Conservation (phyloP, 37 sponge, comb jelly and placozoan genomes). For the Tethya wilhelma region DNA sequence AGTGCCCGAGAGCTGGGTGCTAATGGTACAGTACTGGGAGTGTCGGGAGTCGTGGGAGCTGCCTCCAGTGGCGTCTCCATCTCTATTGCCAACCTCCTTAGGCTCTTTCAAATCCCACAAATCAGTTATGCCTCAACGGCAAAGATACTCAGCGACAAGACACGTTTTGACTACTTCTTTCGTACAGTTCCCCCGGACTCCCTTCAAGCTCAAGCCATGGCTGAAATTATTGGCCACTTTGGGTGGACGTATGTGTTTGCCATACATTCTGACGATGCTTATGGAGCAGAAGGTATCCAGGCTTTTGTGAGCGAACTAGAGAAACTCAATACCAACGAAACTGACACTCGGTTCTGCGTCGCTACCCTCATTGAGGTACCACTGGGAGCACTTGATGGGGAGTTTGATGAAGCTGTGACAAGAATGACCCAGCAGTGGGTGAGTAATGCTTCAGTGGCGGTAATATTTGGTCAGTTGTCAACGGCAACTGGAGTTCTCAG, state of each 20-base stretch:
- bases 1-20: not conserved
- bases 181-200: slow-evolving; percentile 87
- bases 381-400: not conserved
- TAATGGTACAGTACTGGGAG: not conserved
- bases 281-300: slow-evolving; percentile 57
- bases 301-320: slow-evolving; percentile 27
- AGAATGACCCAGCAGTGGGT: slow-evolving; percentile 15
- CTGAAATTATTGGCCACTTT: slow-evolving; percentile 44
- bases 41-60: slow-evolving; percentile 77
- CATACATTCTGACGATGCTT: slow-evolving; percentile 35
- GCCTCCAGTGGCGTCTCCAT: slow-evolving; percentile 65
- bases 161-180: slow-evolving; percentile 72
- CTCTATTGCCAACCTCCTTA: slow-evolving; percentile 59
- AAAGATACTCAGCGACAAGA: slow-evolving; percentile 63
- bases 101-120: slow-evolving; percentile 77
- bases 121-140: slow-evolving; percentile 78
- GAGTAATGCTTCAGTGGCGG: slow-evolving; percentile 45
- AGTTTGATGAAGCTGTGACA: slow-evolving; percentile 6
- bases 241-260: slow-evolving; percentile 66
- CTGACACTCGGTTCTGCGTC: slow-evolving; percentile 11
- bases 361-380: not conserved
- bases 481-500: slow-evolving; percentile 28
- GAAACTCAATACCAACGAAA: not conserved
- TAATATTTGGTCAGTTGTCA: slow-evolving; percentile 58
- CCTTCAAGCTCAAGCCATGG: slow-evolving; percentile 74